phyloP scores from a whole-genome alignment of 2,888 invertebrate species.

The Lasioglossum oenotherae region DNA sequence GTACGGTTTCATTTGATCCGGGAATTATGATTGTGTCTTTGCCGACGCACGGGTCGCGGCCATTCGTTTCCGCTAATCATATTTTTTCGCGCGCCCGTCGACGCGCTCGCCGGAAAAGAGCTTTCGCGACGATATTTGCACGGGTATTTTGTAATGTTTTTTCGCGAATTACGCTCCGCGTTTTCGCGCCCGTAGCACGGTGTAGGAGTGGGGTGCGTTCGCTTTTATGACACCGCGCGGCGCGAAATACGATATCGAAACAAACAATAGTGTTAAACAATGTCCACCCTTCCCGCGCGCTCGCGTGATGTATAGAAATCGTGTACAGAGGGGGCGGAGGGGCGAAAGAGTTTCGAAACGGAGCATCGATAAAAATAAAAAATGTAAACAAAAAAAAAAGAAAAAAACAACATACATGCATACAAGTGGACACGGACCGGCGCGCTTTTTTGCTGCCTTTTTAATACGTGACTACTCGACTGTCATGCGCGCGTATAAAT shows the following conservation, averaged over 20 bases:
- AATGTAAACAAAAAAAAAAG: neutral
- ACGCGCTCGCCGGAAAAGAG: slow-evolving; percentile 43
- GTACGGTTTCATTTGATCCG: slow-evolving; percentile 10
- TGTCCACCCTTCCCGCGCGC: slow-evolving; percentile 22
- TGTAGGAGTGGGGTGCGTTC: neutral
- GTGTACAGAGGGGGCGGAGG: neutral
- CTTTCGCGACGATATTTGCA: slow-evolving; percentile 41
- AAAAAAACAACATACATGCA: neutral
- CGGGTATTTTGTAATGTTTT: slow-evolving; percentile 59
- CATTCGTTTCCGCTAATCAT: slow-evolving; percentile 49
- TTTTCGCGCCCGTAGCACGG: neutral
- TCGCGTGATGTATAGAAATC: neutral
- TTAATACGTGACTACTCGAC: slow-evolving; percentile 19
- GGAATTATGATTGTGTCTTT: slow-evolving; percentile 43
- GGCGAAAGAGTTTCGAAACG: neutral
- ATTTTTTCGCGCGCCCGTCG: slow-evolving; percentile 36
- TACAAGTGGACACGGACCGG: neutral
- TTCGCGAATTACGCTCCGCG: slow-evolving; percentile 49
- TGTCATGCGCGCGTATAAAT: slow-evolving; percentile 29
- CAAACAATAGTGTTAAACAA: slow-evolving; percentile 63
- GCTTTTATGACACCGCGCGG: slow-evolving; percentile 37
- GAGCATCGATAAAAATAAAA: slow-evolving; percentile 7
- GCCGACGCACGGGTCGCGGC: neutral
- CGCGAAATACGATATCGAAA: slow-evolving; percentile 57
- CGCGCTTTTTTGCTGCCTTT: slow-evolving; percentile 4